A percentile compares a stretch with the other conserved stretches of the same genome.
Conservation (phyloP, 1,140 invertebrate genomes). For the Liolophura sinensis region DNA sequence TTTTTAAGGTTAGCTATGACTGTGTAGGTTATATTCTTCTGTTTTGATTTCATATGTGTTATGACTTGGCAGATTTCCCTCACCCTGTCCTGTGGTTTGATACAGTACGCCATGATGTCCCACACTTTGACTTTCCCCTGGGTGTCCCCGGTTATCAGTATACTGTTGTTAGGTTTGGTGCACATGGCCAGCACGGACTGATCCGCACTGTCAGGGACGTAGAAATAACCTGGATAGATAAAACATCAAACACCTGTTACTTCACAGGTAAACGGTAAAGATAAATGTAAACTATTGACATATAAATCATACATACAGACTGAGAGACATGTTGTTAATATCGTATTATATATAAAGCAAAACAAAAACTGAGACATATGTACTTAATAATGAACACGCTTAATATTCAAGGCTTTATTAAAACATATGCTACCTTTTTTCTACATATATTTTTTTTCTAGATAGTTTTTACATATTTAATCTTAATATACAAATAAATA, state of each 20-base stretch:
- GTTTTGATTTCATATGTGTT: no score
- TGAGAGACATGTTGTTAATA: no score
- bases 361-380: neutral
- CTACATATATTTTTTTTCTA: no score
- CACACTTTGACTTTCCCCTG: slow-evolving; percentile 48
- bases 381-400: no score
- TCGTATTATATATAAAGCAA: neutral
- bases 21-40: no score
- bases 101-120: slow-evolving; percentile 53
- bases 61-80: neutral
- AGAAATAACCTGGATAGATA: slow-evolving; percentile 45
- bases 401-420: no score
- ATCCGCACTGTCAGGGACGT: slow-evolving; percentile 42
- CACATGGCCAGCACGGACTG: slow-evolving; percentile 53
- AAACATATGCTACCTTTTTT: no score
- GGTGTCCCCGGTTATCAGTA: slow-evolving; percentile 55
- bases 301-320: neutral
- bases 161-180: slow-evolving; percentile 40
- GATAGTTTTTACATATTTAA: no score
- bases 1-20: no score
- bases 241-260: neutral
- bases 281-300: neutral
- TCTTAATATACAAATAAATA: no score
- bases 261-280: neutral
- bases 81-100: slow-evolving; percentile 35